phyloP scores from a whole-genome alignment of 2,888 invertebrate genomes.

The Cecidostiba fungosa region DNA sequence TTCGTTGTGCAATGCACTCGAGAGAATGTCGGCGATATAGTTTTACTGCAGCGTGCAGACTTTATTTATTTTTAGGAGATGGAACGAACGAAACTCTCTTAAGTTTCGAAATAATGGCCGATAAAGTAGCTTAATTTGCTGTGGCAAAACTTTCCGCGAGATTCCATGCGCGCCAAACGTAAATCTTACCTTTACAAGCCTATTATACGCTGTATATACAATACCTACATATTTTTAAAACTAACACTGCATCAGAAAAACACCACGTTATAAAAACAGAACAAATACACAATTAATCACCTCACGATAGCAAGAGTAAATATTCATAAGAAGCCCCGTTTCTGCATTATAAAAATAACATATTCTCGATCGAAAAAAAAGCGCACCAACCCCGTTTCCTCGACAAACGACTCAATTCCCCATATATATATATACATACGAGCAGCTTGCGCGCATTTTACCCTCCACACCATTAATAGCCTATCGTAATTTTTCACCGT shows the following conservation, averaged over 20 bases:
- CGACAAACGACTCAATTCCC: conserved; percentile 9
- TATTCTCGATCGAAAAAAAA: not conserved
- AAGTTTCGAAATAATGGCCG: not conserved
- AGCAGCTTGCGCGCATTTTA: not conserved
- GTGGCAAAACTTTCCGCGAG: not conserved
- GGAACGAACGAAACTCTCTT: not conserved
- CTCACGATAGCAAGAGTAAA: not conserved
- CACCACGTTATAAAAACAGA: too few relatives aligned
- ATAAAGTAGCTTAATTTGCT: not conserved
- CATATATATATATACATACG: too few relatives aligned
- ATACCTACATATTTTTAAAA: too few relatives aligned
- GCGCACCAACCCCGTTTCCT: not conserved
- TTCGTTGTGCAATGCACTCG: not conserved
- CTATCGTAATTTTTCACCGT: not conserved
- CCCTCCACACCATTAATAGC: not conserved
- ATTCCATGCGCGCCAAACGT: not conserved
- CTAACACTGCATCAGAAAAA: too few relatives aligned
- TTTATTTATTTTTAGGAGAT: not conserved
- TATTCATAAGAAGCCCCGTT: not conserved
- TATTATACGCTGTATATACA: not conserved
- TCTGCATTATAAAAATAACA: not conserved
- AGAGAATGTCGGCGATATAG: not conserved
- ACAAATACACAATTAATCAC: not conserved
- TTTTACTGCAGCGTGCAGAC: not conserved
- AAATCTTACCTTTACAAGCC: not conserved